A percentile compares a stretch with the other conserved stretches of the same genome.
These are phyloP conservation scores for Apotomis betuletana DNA, from an alignment of 2,888 invertebrate genomes.

Conservation along the genomic window DNA sequence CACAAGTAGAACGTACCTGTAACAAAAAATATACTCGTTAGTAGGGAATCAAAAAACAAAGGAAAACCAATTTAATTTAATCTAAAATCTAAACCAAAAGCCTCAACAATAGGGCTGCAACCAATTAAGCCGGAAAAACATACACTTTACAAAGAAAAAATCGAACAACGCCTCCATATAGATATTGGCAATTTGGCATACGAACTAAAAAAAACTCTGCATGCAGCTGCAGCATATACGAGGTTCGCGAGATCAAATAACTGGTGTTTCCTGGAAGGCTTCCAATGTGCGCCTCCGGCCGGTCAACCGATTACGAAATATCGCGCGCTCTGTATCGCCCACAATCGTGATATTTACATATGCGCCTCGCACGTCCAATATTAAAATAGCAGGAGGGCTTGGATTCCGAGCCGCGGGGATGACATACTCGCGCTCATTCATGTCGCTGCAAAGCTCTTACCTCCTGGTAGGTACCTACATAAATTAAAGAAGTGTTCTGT, in stretches of 20 bases:
- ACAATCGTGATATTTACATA: conserved; percentile 4
- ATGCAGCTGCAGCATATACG: neutral
- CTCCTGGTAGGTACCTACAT: conserved; percentile 1
- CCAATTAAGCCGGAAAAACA: conserved; percentile 13
- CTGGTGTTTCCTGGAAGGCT: conserved; percentile 22
- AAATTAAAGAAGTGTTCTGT: neutral
- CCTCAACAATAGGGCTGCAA: neutral
- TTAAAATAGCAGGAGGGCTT: conserved; percentile 10
- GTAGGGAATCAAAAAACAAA: neutral
- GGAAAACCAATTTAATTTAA: neutral
- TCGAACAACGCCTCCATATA: neutral
- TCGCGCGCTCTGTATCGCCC: conserved; percentile 5
- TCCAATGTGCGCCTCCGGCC: conserved; percentile 9
- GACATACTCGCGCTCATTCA: neutral
- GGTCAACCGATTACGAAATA: conserved; percentile 29
- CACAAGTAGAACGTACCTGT: conserved; percentile 24
- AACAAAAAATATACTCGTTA: conserved; percentile 8
- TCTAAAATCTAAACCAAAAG: neutral
- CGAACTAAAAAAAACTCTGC: conserved; percentile 8
- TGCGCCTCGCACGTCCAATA: conserved; percentile 1
- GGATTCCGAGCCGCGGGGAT: neutral
- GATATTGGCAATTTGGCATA: conserved; percentile 27
- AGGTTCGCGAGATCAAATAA: conserved; percentile 13
- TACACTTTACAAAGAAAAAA: conserved; percentile 10
- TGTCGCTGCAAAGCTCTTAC: neutral